Base-by-base conservation (phyloP, 2,113 vertebrate genomes). In the Nymphicus hollandicus region DNA sequence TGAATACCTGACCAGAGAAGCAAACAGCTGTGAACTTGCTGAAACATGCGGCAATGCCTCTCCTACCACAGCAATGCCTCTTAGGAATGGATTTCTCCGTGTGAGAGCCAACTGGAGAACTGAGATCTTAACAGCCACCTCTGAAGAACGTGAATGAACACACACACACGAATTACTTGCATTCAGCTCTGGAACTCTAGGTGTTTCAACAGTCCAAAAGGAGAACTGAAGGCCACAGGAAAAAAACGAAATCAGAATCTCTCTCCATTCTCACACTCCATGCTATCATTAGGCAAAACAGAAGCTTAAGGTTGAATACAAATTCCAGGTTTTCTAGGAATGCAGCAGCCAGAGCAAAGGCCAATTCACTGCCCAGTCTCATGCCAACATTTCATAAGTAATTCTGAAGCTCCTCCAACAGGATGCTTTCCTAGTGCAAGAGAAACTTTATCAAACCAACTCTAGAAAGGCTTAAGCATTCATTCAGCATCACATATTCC, bases 1-100 rank as follows among this genome's bases (percentile, higher is more conserved):
- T 98, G 97, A 99, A 99, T 39, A 99, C 98, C 99, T 99, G 93
- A 27, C n/a, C 92, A 50, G 88, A 60, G 95, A 72, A 27, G 73
- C 29, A 81, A 44, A 82, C 4, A 93, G 86, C 71, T 66, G 53
- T 93, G 65, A 61, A 52, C 85, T 29, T 44, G 72, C 33, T 28
- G 52, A 22, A 20, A 52, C 88, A 43, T 6, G 31, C 52, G 56
- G 47, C 4, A 31, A 37, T 72, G 69, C 49, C 88, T 33, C 66
- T 81, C 69, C 73, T 64, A 23, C 70, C 73, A 23, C 86, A 85
- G 70, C 56, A 79, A n/a, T 20, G 56, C 65, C 77, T 61, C 4
- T 17, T 23, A 4, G 9, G 33, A 29, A 7, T 1, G 25, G 68
- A 47, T 60, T 78, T 37, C 71, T 49, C 68, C 35, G 25, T 0